Evolutionary conservation across 2,113 vertebrate species (phyloP).

Genomic region (Psittacula cyanocephala): DNA sequence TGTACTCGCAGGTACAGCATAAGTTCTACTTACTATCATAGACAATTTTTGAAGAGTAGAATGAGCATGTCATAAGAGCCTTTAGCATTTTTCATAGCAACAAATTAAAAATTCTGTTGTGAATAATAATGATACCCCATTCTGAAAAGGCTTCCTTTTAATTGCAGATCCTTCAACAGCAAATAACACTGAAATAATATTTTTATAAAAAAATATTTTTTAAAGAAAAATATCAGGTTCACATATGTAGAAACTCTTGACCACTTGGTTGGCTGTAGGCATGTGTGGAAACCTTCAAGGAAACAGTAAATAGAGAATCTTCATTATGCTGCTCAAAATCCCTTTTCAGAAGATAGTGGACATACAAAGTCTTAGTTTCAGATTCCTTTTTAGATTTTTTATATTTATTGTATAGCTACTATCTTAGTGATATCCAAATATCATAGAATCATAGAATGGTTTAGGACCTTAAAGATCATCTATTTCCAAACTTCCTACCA

Average conservation of each 20-base stretch:
- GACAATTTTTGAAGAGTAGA: not conserved
- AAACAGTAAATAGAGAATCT: not conserved
- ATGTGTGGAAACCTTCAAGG: not conserved
- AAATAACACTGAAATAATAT: not conserved
- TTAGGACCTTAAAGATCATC: not conserved
- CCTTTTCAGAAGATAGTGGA: not conserved
- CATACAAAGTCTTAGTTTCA: not conserved
- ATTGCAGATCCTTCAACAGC: not conserved
- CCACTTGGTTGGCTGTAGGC: not conserved
- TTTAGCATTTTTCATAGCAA: not conserved
- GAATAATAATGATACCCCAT: not conserved
- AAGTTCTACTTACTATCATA: not conserved
- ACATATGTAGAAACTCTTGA: not conserved
- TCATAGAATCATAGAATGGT: not conserved
- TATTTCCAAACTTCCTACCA: not conserved
- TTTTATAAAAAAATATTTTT: not conserved
- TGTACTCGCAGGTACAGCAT: not conserved
- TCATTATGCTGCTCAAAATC: not conserved
- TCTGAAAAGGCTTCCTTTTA: not conserved
- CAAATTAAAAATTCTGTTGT: not conserved
- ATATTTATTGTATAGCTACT: not conserved
- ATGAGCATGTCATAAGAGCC: not conserved
- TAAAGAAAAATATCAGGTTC: not conserved
- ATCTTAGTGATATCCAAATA: not conserved
- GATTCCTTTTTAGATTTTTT: not conserved